phyloP scores from a whole-genome alignment of 2,113 vertebrate genomes.

The Perca schrenkii region DNA sequence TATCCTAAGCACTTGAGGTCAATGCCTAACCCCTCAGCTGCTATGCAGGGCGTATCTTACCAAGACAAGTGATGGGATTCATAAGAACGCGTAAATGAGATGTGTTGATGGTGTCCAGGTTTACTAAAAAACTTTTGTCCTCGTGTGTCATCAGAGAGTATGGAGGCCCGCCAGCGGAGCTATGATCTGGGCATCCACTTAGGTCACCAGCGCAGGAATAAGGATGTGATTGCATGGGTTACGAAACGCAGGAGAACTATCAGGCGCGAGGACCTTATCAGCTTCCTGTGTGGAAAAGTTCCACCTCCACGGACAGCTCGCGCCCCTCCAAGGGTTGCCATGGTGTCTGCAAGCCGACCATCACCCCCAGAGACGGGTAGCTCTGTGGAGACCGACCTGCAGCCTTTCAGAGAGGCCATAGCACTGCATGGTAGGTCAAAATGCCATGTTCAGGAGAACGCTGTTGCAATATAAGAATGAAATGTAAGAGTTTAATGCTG shows the following conservation, averaged over 20 bases:
- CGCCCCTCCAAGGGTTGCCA: slow-evolving; percentile 93
- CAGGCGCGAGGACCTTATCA: slow-evolving; percentile 98
- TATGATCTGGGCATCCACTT: slow-evolving; percentile 98
- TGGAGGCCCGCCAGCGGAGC: slow-evolving; percentile 94
- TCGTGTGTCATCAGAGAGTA: slow-evolving; percentile 87
- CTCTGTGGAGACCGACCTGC: slow-evolving; percentile 98
- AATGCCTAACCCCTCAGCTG: no score
- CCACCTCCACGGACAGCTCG: slow-evolving; percentile 95
- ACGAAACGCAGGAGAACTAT: slow-evolving; percentile 99
- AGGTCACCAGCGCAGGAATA: slow-evolving; percentile 96
- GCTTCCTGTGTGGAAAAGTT: slow-evolving; percentile 98
- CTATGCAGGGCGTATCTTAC: no score
- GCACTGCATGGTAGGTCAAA: slow-evolving; percentile 93
- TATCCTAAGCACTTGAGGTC: no score
- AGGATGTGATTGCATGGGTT: slow-evolving; percentile 98
- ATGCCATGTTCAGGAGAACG: no score
- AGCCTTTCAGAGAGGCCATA: slow-evolving; percentile 99
- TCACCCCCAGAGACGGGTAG: slow-evolving; percentile 93
- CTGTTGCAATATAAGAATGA: neutral
- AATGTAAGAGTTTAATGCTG: neutral
- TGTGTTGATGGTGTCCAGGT: neutral
- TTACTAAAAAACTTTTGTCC: neutral
- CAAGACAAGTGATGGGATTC: no score
- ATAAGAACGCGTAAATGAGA: neutral
- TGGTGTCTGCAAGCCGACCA: slow-evolving; percentile 94